Base-by-base conservation (phyloP, 2,113 vertebrate species). In the Thunnus maccoyii region DNA sequence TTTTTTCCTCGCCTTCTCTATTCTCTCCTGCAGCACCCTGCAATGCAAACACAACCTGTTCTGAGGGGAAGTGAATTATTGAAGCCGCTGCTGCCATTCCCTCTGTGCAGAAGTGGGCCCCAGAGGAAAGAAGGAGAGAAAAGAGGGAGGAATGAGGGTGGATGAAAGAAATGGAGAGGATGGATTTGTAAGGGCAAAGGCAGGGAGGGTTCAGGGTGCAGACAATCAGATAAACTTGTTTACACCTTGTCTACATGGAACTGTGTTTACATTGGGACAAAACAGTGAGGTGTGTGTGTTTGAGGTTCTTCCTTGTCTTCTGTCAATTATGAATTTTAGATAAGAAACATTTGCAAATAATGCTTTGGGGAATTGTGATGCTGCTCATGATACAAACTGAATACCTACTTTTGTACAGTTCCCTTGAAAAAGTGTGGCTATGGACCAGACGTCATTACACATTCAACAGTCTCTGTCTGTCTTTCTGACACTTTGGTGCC, bases 11-110 rank as follows among this genome's bases (percentile, higher is more conserved):
- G 60, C 74, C 89, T 90, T 91, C 89, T 89, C 86, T 86, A 74
- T 93, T 92, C 90, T 77, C 50, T 83, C 89, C 91, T 78, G 87
- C 83, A 90, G 92, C 93, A 47, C 88, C 91, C 86, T 87, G 76
- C 90, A 91, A 92, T 90, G 91, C 92, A 92, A 94, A 93, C 93
- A 92, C 90, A 92, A 90, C 91, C 89, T 92, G 91, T 90, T 91
- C 90, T 68, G 84, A 86, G 85, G 88, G 78, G 77, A 81, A 87
- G 88, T 93, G 89, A 93, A 93, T 93, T 90, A 93, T 94, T 92
- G 90, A 93, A 93, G 85, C 66, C 11, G 41, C 71, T 73, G 89
- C 83, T 81, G 89, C 87, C 80, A 66, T 90, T 89, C 86, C 88
- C 89, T 86, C 62, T 67, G 86, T 82, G 89, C 76, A 77, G 85